These are phyloP conservation scores for Orthosia gothica DNA, from an alignment of 2,888 invertebrate genomes.

Conservation along the genomic window DNA sequence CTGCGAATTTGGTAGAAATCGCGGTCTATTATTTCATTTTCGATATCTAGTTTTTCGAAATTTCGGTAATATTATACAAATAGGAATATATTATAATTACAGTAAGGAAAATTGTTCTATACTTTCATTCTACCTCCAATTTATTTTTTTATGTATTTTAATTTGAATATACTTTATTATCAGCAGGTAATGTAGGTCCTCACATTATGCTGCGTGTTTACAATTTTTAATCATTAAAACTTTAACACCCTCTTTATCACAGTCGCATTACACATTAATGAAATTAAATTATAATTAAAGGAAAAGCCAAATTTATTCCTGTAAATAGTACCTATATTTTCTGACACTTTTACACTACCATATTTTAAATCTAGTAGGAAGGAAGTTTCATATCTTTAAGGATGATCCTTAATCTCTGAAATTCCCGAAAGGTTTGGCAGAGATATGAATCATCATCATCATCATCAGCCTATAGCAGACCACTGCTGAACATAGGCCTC, in stretches of 20 bases:
- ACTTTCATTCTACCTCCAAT: not conserved
- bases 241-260: not conserved
- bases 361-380: too few species aligned
- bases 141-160: not conserved
- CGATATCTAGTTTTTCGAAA: not conserved
- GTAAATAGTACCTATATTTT: too few species aligned
- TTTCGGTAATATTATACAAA: not conserved
- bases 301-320: not conserved
- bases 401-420: too few species aligned
- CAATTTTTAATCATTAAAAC: not conserved
- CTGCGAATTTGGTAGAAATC: not conserved
- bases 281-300: not conserved
- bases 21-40: constrained; percentile 11
- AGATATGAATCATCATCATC: too few species aligned
- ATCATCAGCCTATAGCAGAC: too few species aligned
- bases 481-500: too few species aligned
- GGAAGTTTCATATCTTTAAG: too few species aligned
- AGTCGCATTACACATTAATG: not conserved
- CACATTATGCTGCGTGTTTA: not conserved
- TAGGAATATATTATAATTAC: not conserved
- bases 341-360: too few species aligned
- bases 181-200: too few species aligned
- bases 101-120: not conserved
- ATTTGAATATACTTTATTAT: not conserved
- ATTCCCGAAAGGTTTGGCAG: too few species aligned